Evolutionary conservation across 1,140 invertebrate species (phyloP), one percentile per base, ranked within the genome.

Genomic region (Drosophila orosa): DNA sequence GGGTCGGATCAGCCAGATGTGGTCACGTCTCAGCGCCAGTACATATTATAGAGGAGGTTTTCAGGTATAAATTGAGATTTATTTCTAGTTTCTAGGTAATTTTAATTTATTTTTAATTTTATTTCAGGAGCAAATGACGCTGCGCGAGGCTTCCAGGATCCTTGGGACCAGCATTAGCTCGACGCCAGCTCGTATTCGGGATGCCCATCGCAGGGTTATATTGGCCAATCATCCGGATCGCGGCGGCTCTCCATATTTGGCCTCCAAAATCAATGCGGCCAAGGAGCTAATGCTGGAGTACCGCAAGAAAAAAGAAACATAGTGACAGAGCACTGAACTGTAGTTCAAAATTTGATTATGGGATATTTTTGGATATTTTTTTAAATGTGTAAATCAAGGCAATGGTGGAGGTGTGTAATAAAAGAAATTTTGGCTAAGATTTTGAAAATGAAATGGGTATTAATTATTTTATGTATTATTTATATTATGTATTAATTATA

Each of bases 201-300:
- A 27, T 1, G 40, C 62, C 13, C 54, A 65, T 33, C 39, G 42
- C 0, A 25, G 40, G 5, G 31, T 47, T 12, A 66, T 66, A 8
- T 12, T 60, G 55, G 56, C 56, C 56, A 66, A 66, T 12, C 55
- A 60, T 39, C 56, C 56, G 57, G 63, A 66, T 22, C 63, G 56
- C 57, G 33, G 44, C 6, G 63, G 63, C 5, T 62, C 63, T 2
- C 44, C 63, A 1, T 67, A 67, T 17, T 19, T 63, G 44, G 57
- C 58, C 5, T 13, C 25, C 0, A 67, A 67, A 4, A 63, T 67
- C 33, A 48, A 67, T 35, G 33, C 61, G 33, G 59, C 57, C 33
- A 67, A 67, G 63, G 31, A 67, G 33, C 33, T 67, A 15, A 27
- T 48, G 19, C 19, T 22, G 5, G 15, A 44, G 19, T 7, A 3